phyloP scores from a whole-genome alignment of 2,888 invertebrate species.

The Proisotoma minuta region DNA sequence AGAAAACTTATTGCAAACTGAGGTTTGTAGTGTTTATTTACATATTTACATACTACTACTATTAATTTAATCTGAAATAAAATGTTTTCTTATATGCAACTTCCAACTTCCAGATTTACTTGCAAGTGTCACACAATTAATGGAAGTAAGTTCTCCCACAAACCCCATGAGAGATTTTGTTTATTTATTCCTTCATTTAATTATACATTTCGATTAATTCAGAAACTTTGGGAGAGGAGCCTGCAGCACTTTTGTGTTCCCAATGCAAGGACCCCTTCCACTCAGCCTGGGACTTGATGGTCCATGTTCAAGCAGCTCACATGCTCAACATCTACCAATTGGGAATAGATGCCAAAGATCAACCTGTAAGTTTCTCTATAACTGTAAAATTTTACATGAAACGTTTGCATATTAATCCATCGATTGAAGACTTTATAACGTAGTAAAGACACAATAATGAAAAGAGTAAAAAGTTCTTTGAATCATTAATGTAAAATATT shows the following conservation, averaged over 20 bases:
- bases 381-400: background rate
- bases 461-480: too few relatives aligned
- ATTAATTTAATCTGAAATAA: too few relatives aligned
- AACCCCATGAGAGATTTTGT: background rate
- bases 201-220: background rate
- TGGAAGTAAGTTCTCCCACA: constrained; percentile 16
- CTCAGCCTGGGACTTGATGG: constrained; percentile 66
- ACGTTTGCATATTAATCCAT: background rate
- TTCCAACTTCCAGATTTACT: constrained; percentile 66
- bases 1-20: constrained; percentile 66
- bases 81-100: too few relatives aligned
- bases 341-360: constrained; percentile 49
- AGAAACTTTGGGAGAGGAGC: constrained; percentile 47
- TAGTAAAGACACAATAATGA: too few relatives aligned
- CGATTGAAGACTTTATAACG: background rate
- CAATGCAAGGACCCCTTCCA: constrained; percentile 64
- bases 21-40: constrained; percentile 58
- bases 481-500: too few relatives aligned
- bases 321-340: constrained; percentile 65
- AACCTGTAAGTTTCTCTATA: constrained; percentile 26
- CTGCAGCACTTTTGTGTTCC: constrained; percentile 60
- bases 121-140: constrained; percentile 50
- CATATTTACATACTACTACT: constrained; percentile 53
- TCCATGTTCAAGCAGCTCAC: constrained; percentile 64
- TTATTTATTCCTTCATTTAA: background rate